phyloP scores from a whole-genome alignment of 2,113 vertebrate species.

The Notothenia rossii region DNA sequence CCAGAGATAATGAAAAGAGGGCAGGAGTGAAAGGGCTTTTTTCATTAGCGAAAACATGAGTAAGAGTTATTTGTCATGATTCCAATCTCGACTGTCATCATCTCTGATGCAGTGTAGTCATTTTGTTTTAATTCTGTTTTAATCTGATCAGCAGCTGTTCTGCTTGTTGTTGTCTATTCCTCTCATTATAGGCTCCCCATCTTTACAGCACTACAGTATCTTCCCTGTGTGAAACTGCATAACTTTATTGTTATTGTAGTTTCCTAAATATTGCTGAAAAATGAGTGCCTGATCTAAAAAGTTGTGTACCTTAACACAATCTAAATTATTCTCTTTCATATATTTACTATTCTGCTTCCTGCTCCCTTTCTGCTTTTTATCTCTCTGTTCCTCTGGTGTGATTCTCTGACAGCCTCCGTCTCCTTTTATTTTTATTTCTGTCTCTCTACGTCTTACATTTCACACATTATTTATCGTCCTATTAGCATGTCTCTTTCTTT shows the following conservation, averaged over 20 bases:
- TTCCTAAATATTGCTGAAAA: slow-evolving; percentile 15
- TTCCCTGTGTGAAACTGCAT: slow-evolving; percentile 15
- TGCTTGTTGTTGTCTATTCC: slow-evolving; percentile 42
- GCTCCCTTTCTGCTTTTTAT: slow-evolving; percentile 18
- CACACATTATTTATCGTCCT: slow-evolving; percentile 55
- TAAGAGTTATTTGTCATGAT: slow-evolving; percentile 55
- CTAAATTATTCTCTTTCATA: slow-evolving; percentile 36
- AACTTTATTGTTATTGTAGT: slow-evolving; percentile 35
- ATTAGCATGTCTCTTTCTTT: slow-evolving; percentile 38
- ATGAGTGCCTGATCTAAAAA: slow-evolving; percentile 21
- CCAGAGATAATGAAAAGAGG: slow-evolving; percentile 45
- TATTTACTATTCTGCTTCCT: slow-evolving; percentile 14
- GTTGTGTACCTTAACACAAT: slow-evolving; percentile 19
- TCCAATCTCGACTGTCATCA: slow-evolving; percentile 45
- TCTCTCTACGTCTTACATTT: slow-evolving; percentile 44
- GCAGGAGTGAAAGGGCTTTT: background rate
- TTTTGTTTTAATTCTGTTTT: slow-evolving; percentile 68
- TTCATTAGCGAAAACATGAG: slow-evolving; percentile 32
- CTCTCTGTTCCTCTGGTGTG: slow-evolving; percentile 18
- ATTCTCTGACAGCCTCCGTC: slow-evolving; percentile 53
- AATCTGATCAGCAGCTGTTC: slow-evolving; percentile 70
- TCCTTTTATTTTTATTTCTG: slow-evolving; percentile 43
- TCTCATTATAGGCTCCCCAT: slow-evolving; percentile 55
- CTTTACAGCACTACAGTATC: slow-evolving; percentile 9
- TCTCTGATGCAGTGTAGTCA: slow-evolving; percentile 52